phyloP scores from a whole-genome alignment of 2,888 invertebrate species.

The Agapostemon virescens region DNA sequence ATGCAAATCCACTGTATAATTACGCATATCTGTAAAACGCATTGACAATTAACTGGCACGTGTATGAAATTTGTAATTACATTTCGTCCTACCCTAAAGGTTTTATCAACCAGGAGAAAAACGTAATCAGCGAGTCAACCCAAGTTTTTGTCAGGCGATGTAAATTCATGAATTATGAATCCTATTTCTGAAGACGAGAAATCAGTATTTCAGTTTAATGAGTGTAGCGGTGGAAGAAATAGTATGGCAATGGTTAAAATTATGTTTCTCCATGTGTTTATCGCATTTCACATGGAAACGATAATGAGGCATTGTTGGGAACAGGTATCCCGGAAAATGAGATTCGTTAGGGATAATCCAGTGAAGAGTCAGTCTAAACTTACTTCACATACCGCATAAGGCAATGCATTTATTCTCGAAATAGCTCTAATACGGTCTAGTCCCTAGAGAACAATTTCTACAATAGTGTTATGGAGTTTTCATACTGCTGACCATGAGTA shows the following conservation, averaged over 20 bases:
- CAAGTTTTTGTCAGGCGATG: too few relatives aligned
- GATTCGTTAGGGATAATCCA: constrained; percentile 1
- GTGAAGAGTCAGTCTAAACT: neutral
- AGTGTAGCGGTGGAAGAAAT: neutral
- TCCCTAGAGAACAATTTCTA: neutral
- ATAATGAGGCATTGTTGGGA: neutral
- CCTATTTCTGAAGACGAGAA: too few relatives aligned
- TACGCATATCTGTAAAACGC: too few relatives aligned
- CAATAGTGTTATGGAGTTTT: neutral
- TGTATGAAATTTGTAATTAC: too few relatives aligned
- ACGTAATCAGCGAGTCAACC: too few relatives aligned
- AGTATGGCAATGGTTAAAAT: neutral
- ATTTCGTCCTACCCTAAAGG: too few relatives aligned
- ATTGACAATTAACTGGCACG: too few relatives aligned
- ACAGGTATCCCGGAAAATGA: neutral
- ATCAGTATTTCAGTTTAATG: too few relatives aligned
- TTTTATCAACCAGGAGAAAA: too few relatives aligned
- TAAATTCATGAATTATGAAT: too few relatives aligned
- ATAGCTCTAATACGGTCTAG: neutral
- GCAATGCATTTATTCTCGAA: neutral
- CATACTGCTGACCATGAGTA: neutral
- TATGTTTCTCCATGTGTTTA: neutral
- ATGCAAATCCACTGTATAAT: too few relatives aligned
- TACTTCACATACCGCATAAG: neutral
- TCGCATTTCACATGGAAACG: neutral